phyloP scores from a whole-genome alignment of 2,888 invertebrate species.

The Masnerella sp. region DNA sequence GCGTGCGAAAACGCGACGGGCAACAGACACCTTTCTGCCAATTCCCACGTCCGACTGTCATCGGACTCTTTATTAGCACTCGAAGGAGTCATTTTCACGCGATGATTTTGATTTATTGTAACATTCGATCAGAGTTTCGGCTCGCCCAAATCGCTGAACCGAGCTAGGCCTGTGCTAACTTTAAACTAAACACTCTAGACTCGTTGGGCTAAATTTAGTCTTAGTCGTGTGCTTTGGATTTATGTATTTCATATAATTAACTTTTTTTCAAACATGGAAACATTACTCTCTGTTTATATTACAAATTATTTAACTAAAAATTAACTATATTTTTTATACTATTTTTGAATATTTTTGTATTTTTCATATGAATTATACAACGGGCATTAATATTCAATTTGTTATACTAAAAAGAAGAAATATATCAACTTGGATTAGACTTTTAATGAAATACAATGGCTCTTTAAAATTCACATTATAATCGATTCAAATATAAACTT shows the following conservation, averaged over 20 bases:
- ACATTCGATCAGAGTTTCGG: conserved; percentile 64
- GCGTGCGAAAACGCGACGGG: conserved; percentile 90
- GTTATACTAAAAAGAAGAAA: too few relatives aligned
- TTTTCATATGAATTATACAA: neutral
- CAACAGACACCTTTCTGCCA: conserved; percentile 85
- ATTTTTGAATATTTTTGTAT: neutral
- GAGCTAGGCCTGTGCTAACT: conserved; percentile 75
- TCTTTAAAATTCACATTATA: too few relatives aligned
- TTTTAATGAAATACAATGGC: too few relatives aligned
- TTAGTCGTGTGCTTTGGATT: conserved; percentile 70
- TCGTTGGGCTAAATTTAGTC: conserved; percentile 74
- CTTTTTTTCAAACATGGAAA: conserved; percentile 41
- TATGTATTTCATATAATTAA: conserved; percentile 67
- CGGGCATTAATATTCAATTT: too few relatives aligned
- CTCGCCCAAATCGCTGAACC: conserved; percentile 66
- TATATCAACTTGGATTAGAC: too few relatives aligned
- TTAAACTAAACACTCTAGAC: conserved; percentile 75
- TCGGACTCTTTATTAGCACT: conserved; percentile 72
- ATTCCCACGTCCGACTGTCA: conserved; percentile 80
- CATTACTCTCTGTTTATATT: too few relatives aligned
- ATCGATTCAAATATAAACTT: too few relatives aligned
- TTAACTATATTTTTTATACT: too few relatives aligned
- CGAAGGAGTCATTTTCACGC: conserved; percentile 67
- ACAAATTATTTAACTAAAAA: too few relatives aligned
- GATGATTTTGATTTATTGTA: conserved; percentile 54